phyloP scores from a whole-genome alignment of 1,140 invertebrate genomes.

The Drosophila takahashii region DNA sequence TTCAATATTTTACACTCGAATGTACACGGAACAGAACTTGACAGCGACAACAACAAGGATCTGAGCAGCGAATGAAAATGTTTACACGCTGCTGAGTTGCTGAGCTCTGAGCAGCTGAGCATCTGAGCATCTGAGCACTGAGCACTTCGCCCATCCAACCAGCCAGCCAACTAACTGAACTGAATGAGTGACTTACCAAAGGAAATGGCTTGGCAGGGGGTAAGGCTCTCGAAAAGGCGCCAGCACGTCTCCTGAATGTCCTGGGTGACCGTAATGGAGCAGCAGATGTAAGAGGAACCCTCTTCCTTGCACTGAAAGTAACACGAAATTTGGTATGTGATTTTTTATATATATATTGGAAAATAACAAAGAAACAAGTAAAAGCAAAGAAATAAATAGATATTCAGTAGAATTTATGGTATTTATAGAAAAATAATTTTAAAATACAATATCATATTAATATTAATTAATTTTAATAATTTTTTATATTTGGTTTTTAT shows the following conservation, averaged over 20 bases:
- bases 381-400: too few relatives aligned
- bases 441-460: too few relatives aligned
- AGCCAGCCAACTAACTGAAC: slow-evolving; percentile 44
- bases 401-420: too few relatives aligned
- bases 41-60: slow-evolving; percentile 50
- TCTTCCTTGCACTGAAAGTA: slow-evolving; percentile 4
- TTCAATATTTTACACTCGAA: slow-evolving; percentile 82
- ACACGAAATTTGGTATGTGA: not conserved
- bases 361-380: too few relatives aligned
- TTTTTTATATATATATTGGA: not conserved
- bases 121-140: slow-evolving; percentile 30
- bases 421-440: too few relatives aligned
- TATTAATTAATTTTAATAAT: too few relatives aligned
- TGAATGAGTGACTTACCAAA: slow-evolving; percentile 24
- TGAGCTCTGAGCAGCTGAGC: slow-evolving; percentile 17
- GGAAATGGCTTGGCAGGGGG: slow-evolving; percentile 11
- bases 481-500: too few relatives aligned
- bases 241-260: slow-evolving; percentile 60
- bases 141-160: slow-evolving; percentile 47
- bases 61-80: slow-evolving; percentile 69
- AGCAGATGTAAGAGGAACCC: not conserved
- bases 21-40: slow-evolving; percentile 76
- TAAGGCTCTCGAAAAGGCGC: slow-evolving; percentile 35
- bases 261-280: slow-evolving; percentile 52
- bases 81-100: slow-evolving; percentile 72